Evolutionary conservation across 2,888 invertebrate genomes (phyloP), one percentile per base, ranked within the genome.

Genomic region (Ephialtes manifestator): DNA sequence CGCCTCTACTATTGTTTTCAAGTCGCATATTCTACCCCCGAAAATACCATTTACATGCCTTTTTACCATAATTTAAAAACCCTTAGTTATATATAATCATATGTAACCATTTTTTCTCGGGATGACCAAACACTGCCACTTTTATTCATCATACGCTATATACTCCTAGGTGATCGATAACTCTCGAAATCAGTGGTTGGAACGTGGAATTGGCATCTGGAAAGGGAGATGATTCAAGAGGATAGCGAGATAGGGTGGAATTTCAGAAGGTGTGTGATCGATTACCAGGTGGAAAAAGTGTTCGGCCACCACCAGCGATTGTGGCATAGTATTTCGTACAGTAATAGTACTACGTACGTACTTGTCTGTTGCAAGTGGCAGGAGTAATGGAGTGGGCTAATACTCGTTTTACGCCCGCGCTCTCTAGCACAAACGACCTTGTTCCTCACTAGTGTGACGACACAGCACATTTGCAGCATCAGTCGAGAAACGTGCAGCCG

Each of bases 361-460:
- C 48, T 60, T 55, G 70, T 39, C 53, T 79, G 55, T 75, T 63
- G 68, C 63, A 53, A 75, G 75, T 11, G 58, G 55, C 83, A 70
- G 65, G 81, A 87, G 83, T 86, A 84, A 85, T 83, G 78, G 77
- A 70, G 72, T 68, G 74, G 75, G 78, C 63, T 87, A 81, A 87
- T 86, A 83, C 84, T 84, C 70, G 84, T 84, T 83, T 84, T 72
- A 53, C 77, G 84, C 65, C 53, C 83, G 53, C 68, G 68, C 35
- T 20, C 68, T 46, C 74, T 43, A 79, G 63, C 77, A 65, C 80
- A 87, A 87, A 86, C 82, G 82, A 84, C 79, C 79, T 77, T 84
- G 75, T 82, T 72, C 4, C 76, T 68, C 78, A 58, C 18, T 46
- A 20, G 10, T 51, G 78, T 48, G 60, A 68, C 78, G 83, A 78